Percentiles rank a stretch among this genome's conserved stretches.
Conservation (phyloP, 2,113 vertebrate genomes). For the Beaufortia kweichowensis region DNA sequence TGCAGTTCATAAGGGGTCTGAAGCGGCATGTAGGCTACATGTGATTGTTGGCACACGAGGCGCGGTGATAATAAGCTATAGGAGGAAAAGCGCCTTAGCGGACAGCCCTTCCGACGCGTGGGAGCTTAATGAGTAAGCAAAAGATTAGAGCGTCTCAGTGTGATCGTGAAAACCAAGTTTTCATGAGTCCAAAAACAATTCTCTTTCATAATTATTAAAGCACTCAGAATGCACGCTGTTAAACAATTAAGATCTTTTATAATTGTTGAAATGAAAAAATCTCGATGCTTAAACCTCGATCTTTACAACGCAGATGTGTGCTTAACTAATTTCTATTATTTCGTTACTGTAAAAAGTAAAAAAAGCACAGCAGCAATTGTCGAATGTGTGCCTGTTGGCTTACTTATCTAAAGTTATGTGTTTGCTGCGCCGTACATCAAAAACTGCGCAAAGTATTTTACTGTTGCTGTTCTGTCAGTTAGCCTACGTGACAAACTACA, state of each 20-base stretch:
- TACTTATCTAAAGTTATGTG: neutral
- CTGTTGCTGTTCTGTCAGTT: too few species aligned
- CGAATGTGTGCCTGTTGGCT: neutral
- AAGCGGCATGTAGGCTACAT: conserved; percentile 20
- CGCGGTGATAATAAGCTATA: conserved; percentile 18
- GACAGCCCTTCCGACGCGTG: conserved; percentile 9
- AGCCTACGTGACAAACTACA: neutral
- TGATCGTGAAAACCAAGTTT: conserved; percentile 7
- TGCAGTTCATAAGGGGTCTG: conserved; percentile 24
- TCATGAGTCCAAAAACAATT: neutral
- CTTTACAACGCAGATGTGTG: neutral
- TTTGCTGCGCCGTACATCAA: too few species aligned
- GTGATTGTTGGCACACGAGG: conserved; percentile 36
- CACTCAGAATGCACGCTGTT: neutral
- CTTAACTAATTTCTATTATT: too few species aligned
- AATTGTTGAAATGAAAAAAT: neutral
- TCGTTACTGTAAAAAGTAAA: too few species aligned
- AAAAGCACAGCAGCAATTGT: neutral
- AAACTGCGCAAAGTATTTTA: too few species aligned
- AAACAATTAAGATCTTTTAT: too few species aligned
- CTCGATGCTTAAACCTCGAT: neutral
- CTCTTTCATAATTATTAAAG: too few species aligned
- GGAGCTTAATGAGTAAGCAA: conserved; percentile 23
- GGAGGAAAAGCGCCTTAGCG: conserved; percentile 1
- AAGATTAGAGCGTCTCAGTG: neutral